Conservation (phyloP, 2,113 vertebrate species). For the Smithornis capensis region DNA sequence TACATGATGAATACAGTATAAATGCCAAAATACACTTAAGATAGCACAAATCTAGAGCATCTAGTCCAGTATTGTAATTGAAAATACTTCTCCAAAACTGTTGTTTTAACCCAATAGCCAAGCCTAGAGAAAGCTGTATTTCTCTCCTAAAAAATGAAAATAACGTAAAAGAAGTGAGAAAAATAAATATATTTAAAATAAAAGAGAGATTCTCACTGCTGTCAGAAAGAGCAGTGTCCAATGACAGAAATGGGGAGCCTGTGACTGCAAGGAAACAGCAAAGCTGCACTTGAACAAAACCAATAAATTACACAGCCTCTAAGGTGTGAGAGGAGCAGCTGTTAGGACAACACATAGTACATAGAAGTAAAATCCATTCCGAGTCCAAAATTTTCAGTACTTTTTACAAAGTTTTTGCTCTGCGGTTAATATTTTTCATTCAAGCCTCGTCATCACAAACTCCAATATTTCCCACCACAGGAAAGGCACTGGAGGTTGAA, state of each 20-base stretch:
- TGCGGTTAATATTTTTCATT: neutral
- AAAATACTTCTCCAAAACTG: neutral
- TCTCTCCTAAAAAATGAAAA: neutral
- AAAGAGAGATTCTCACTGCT: neutral
- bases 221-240: neutral
- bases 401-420: neutral
- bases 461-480: neutral
- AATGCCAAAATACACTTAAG: neutral
- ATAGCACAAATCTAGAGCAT: neutral
- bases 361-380: neutral
- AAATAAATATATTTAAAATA: neutral
- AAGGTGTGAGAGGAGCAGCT: neutral
- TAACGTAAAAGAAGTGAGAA: neutral
- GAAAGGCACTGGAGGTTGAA: neutral
- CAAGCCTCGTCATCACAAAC: neutral
- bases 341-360: neutral
- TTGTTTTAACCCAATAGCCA: neutral
- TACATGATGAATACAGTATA: neutral
- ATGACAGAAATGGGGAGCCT: neutral
- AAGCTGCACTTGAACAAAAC: neutral
- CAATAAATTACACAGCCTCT: neutral
- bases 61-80: neutral
- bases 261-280: neutral
- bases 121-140: neutral
- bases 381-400: neutral